A percentile compares a stretch with the other conserved stretches of the same genome.
Conservation (phyloP, 2,888 invertebrate genomes). For the Thereva nobilitata region DNA sequence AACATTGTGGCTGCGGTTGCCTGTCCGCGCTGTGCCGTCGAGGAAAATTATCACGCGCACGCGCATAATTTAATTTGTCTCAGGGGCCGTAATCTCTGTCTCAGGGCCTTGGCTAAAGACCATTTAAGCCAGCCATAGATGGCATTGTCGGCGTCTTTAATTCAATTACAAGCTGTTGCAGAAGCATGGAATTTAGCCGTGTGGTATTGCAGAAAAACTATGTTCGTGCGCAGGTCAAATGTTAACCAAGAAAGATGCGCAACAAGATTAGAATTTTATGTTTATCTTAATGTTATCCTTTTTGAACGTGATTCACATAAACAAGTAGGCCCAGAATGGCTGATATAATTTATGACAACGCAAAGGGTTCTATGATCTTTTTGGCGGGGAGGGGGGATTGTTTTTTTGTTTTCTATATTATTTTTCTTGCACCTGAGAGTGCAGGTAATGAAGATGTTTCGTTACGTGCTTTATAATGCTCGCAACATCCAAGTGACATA, state of each 20-base stretch:
- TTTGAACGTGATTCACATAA: too few relatives aligned
- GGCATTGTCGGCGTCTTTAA: conserved; percentile 29
- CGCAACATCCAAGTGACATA: conserved; percentile 27
- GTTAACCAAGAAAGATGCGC: conserved; percentile 14
- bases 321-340: too few relatives aligned
- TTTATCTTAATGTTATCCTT: neutral
- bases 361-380: too few relatives aligned
- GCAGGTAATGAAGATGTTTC: conserved; percentile 9
- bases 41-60: conserved; percentile 26
- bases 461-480: conserved; percentile 2
- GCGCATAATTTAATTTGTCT: conserved; percentile 34
- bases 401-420: too few relatives aligned
- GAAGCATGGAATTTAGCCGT: neutral
- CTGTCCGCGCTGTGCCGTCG: neutral
- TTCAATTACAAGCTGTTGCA: conserved; percentile 13
- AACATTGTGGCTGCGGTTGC: too few relatives aligned
- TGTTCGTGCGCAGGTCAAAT: conserved; percentile 18
- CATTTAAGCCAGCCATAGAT: conserved; percentile 19
- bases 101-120: conserved; percentile 4
- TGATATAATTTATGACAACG: too few relatives aligned
- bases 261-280: conserved; percentile 16
- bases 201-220: neutral
- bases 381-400: too few relatives aligned
- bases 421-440: too few relatives aligned
- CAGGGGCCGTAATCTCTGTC: conserved; percentile 7